Base-by-base conservation (phyloP, 2,797 vertebrate genomes). In the Halcyon smyrnensis region DNA sequence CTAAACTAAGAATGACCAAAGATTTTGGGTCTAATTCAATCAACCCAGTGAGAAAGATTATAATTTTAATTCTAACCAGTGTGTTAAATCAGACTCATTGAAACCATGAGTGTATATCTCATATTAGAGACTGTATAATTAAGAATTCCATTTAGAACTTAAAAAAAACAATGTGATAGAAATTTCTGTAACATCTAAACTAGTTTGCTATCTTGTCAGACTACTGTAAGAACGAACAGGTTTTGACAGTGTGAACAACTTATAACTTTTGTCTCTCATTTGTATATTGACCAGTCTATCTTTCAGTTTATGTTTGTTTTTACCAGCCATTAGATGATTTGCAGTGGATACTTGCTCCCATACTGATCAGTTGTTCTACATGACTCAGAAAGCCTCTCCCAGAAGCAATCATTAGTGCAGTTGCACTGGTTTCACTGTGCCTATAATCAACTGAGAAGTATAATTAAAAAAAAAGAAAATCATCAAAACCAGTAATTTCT, bases 301-400 rank as follows among this genome's bases (percentile, higher is more conserved):
- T 79, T 85, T 50, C 6, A 19, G 4, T 57, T 89, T 57, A 37
- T 65, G 41, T 46, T 20, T 64, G 21, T 48, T 73, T 93, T 98
- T 98, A 99, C 99, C 99, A 99, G 97, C 99, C 98, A 89, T 99
- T 99, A 43, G 98, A 98, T 34, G 99, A 98, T 97, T 98, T 99
- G 89, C 98, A 93, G 91, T 98, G 98, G 87, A 99, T 96, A 81
- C 98, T 98, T 37, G 99, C 99, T 88, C 99, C 99, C 98, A 99
- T 98, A 85, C 96, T 98, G 88, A 99, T 98, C 68, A 99, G 98
- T 89, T 99, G 99, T 79, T 99, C 99, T 89, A 99, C 98, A 96
- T 99, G 98, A 82, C 97, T 96, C 68, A 99, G 91, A 92, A 99
- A 99, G 15, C 99, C 99, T 95, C 98, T 98, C 50, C 98, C 99